Conservation (phyloP, 2,113 vertebrate genomes). For the Platycercus adscitus region DNA sequence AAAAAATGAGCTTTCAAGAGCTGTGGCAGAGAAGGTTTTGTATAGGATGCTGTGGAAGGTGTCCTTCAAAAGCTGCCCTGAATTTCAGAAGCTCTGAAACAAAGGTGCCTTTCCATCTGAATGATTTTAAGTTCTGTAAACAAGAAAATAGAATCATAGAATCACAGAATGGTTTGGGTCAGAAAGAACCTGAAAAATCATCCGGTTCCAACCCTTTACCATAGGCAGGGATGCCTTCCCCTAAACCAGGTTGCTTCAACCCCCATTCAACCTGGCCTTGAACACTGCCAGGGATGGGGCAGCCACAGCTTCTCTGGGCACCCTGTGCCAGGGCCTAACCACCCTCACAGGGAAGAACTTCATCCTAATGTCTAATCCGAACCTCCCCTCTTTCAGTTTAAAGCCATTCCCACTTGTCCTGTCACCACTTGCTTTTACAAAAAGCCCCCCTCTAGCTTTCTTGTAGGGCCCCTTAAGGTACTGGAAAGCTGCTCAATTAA, state of each 20-base stretch:
- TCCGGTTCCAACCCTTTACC: background rate
- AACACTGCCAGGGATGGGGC: background rate
- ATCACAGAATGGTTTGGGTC: background rate
- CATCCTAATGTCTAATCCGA: background rate
- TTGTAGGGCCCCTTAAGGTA: background rate
- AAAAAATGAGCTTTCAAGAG: background rate
- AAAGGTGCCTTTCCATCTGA: background rate
- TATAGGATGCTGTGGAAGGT: rapidly evolving
- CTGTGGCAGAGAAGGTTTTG: background rate
- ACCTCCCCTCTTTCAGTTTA: background rate
- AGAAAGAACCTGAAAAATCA: background rate
- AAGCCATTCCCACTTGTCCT: background rate
- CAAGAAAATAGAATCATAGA: background rate
- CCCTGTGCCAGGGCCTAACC: background rate
- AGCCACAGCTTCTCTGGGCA: background rate
- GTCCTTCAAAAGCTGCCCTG: background rate
- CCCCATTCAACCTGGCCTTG: background rate
- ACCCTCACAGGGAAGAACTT: background rate
- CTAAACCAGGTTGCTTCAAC: background rate
- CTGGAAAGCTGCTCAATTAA: background rate
- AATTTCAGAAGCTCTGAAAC: background rate
- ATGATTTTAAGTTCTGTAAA: background rate
- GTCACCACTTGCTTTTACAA: background rate
- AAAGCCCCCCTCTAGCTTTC: background rate
- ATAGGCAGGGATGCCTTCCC: background rate